Evolutionary conservation across 37 sponge, comb jelly and placozoan species (phyloP), one percentile per base, ranked within the genome.

Genomic region (Agelas oroides): DNA sequence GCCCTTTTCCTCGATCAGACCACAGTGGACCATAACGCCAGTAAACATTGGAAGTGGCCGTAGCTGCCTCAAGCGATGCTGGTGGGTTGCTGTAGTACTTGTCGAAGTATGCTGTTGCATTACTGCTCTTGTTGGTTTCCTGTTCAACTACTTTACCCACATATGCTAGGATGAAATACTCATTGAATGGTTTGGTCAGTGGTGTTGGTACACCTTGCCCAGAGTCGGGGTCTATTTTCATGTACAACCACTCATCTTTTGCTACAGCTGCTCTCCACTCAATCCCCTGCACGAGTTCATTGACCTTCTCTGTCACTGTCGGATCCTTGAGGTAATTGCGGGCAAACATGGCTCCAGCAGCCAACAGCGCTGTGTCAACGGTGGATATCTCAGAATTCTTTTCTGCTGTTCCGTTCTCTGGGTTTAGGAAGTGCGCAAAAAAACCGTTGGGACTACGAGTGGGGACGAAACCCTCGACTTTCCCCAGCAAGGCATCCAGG

Each of bases 281-380:
- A 21, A 64, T 64, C 11, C 65, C n/a, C 25, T 23, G 65, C 25
- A 64, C 65, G 25, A 64, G 65, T 21, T 21, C 12, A 27, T 64
- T 64, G 20, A 27, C n/a, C 27, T 64, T 64, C 65, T 64, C 25
- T 23, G 16, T 27, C 25, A 64, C 65, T 24, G 65, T 64, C 65
- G 25, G 65, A 64, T 64, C 65, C n/a, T 64, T 64, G 18, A 64
- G 65, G n/a, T 64, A 64, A 27, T 64, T 64, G 11, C 65, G 18
- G 12, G 65, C 65, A 64, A 64, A 64, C 65, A 64, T 64, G 16
- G 65, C 65, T 23, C 65, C 65, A 12, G 65, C 65, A 24, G 65
- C 65, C 65, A 64, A 24, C 65, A 64, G 27, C n/a, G 65, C 65
- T 24, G 65, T 64, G 65, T 64, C 65, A n/a, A 64, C 65, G 12